A percentile compares a stretch with the other conserved stretches of the same genome.
phyloP scores from a whole-genome alignment of 2,113 vertebrate species.

The Anolis sagrei region DNA sequence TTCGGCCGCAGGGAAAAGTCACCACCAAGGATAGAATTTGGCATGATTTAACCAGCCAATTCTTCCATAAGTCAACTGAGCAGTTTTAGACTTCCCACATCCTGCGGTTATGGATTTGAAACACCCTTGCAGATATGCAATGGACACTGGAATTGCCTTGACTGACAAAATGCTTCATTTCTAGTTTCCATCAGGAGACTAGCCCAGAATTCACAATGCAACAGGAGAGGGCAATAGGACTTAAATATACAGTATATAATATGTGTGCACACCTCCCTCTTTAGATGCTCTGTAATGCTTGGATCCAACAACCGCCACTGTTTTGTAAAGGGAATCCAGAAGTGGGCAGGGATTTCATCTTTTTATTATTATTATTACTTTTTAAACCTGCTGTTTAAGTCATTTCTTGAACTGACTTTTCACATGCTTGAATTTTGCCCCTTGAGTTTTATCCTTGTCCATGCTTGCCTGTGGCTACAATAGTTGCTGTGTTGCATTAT shows the following conservation, averaged over 20 bases:
- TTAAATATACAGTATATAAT: neutral
- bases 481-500: neutral
- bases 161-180: slow-evolving; percentile 19
- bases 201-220: slow-evolving; percentile 49
- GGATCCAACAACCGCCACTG: neutral
- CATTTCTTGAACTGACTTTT: neutral
- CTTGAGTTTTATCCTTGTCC: neutral
- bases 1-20: neutral
- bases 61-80: neutral
- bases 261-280: neutral
- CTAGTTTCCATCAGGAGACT: slow-evolving; percentile 12
- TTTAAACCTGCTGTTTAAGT: neutral
- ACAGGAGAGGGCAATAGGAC: neutral
- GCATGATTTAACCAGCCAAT: neutral
- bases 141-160: slow-evolving; percentile 33
- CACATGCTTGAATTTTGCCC: neutral
- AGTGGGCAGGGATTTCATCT: no score
- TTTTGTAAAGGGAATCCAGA: neutral
- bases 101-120: neutral
- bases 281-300: neutral
- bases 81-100: neutral
- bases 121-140: slow-evolving; percentile 10
- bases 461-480: neutral
- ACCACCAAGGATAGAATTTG: neutral
- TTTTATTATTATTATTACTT: neutral